These are phyloP conservation scores for Oreochromis aureus DNA, from an alignment of 2,113 vertebrate genomes.

Conservation along the genomic window DNA sequence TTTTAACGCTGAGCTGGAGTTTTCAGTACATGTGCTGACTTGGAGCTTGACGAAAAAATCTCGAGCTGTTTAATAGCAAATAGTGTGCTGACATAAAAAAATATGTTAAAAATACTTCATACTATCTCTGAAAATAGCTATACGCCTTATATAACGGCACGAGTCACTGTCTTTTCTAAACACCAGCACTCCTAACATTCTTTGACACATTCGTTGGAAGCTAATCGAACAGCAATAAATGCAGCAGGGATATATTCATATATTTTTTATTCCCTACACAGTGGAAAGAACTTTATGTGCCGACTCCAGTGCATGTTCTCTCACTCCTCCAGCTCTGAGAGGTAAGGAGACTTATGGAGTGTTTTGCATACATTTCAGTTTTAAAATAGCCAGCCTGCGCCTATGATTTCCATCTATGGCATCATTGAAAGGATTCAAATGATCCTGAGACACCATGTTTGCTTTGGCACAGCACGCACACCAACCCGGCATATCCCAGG, in stretches of 20 bases:
- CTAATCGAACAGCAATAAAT: constrained; percentile 56
- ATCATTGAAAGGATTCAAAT: constrained; percentile 54
- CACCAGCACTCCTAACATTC: constrained; percentile 57
- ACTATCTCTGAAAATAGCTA: constrained; percentile 2
- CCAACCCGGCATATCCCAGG: constrained; percentile 3
- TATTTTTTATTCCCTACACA: constrained; percentile 51
- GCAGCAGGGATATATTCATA: constrained; percentile 24
- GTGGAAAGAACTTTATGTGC: constrained; percentile 76
- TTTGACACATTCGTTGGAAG: constrained; percentile 42
- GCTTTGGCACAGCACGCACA: constrained; percentile 48
- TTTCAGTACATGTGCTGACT: background rate
- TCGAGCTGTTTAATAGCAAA: background rate
- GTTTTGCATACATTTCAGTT: constrained; percentile 61
- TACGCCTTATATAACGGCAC: background rate
- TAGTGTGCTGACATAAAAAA: background rate
- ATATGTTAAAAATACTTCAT: background rate
- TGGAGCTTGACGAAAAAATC: background rate
- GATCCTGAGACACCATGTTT: constrained; percentile 52
- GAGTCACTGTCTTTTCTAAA: constrained; percentile 25
- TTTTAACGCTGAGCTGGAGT: background rate
- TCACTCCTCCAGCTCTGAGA: constrained; percentile 65
- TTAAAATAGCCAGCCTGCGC: constrained; percentile 52
- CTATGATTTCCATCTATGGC: constrained; percentile 66
- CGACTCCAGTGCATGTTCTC: constrained; percentile 75
- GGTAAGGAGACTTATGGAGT: constrained; percentile 61